A percentile compares a stretch with the other conserved stretches of the same genome.
Conservation (phyloP, 2,113 vertebrate species). For the Rhabdornis inornatus region DNA sequence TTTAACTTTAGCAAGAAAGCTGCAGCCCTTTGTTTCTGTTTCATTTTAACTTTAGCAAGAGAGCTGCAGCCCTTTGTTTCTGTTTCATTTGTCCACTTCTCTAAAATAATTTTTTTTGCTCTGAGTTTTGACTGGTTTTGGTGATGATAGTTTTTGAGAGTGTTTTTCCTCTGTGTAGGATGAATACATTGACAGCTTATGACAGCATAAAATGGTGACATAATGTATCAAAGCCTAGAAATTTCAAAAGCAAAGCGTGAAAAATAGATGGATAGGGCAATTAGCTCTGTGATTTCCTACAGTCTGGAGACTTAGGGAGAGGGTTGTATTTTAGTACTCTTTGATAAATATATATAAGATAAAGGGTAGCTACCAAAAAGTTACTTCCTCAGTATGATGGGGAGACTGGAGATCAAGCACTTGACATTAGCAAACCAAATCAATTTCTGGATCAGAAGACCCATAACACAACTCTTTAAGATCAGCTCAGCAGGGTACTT, state of each 20-base stretch:
- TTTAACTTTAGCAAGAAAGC: not conserved
- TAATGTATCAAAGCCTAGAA: not conserved
- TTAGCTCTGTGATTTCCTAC: not conserved
- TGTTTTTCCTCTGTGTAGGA: not conserved
- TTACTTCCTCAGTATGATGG: not conserved
- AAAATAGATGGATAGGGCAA: not conserved
- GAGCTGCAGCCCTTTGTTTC: not conserved
- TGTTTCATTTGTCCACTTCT: not conserved
- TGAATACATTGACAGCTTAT: not conserved
- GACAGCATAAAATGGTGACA: conserved; percentile 14
- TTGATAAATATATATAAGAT: not conserved
- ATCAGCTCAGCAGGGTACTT: not conserved
- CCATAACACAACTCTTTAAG: not conserved
- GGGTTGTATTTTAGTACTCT: not conserved
- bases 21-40: not conserved
- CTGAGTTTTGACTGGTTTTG: not conserved
- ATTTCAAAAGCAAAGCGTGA: not conserved
- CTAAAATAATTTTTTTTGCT: not conserved
- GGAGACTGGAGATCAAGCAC: not conserved
- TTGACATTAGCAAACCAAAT: not conserved
- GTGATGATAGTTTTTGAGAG: not conserved
- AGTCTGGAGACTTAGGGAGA: not conserved
- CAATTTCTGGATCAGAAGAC: not conserved
- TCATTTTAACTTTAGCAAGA: not conserved
- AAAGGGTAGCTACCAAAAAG: not conserved